Evolutionary conservation across 2,113 vertebrate species (phyloP), one percentile per base, ranked within the genome.

Genomic region (Guaruba guarouba): DNA sequence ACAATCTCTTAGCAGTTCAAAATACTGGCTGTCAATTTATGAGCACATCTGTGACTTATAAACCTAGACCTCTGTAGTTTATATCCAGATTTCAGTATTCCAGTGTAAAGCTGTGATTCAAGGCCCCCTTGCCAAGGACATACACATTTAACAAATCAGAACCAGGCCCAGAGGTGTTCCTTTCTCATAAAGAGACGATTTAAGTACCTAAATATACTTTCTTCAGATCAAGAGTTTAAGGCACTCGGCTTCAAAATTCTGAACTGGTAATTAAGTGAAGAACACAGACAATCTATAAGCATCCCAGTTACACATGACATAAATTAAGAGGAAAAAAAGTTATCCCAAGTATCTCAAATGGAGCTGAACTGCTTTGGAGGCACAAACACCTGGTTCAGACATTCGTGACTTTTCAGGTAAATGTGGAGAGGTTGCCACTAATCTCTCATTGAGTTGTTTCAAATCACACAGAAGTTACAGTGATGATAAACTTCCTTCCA

Each of bases 1-100:
- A 94, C 89, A 90, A 44, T 61, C 88, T 90, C 86, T 78, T 39
- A 66, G 63, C 88, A 95, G 91, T 33, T 92, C 71, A 81, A 79
- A 96, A 93, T 86, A 88, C 33, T 92, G 59, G 68, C 91, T 90
- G 76, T 35, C 94, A 92, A 92, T 90, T 95, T 94, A 95, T 22
- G 55, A 94, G 86, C 73, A 70, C 94, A 96, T 91, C 94, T 95
- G 88, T 23, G 33, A 88, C 46, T 95, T 94, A 49, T 17, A 96
- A 97, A 92, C 80, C 59, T 51, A 88, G 86, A 77, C 76, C 83
- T 74, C 68, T 54, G 54, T 54, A 92, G 92, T 74, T 95, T 93
- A 68, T 33, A 83, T 18, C 31, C 51, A 67, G 41, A 83, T 67
- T 83, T 69, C 64, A 54, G n/a, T 23, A 70, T 28, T 59, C 31